Conservation (phyloP, 2,797 vertebrate species). For the Sebastes steindachneri region DNA sequence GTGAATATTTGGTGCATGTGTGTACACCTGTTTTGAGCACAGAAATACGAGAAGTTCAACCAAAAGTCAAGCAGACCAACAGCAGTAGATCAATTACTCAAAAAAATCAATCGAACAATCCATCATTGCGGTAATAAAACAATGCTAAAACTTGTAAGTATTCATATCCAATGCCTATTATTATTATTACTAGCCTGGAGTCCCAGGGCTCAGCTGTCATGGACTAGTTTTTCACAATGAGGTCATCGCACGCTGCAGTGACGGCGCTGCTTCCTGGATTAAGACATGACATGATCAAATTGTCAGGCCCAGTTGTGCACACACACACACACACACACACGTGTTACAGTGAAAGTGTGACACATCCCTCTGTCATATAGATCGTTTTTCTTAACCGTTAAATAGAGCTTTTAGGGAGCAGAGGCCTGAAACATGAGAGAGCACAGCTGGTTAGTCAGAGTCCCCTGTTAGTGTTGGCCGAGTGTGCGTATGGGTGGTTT, state of each 20-base stretch:
- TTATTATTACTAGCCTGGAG: background rate
- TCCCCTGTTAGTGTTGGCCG: background rate
- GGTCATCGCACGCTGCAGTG: slow-evolving; percentile 13
- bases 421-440: slow-evolving; percentile 4
- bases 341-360: background rate
- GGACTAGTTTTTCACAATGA: slow-evolving; percentile 38
- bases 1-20: background rate
- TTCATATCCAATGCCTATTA: background rate
- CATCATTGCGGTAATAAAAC: background rate
- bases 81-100: background rate
- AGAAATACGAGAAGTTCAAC: background rate
- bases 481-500: background rate
- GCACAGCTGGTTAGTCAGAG: background rate
- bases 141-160: background rate
- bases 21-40: background rate
- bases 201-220: slow-evolving; percentile 24
- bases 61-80: background rate
- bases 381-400: background rate
- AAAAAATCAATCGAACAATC: background rate
- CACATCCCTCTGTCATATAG: background rate
- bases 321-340: background rate
- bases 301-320: background rate
- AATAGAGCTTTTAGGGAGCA: background rate
- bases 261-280: background rate
- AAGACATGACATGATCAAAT: background rate